Percentiles rank a stretch among this genome's conserved stretches.
These are phyloP conservation scores for Hirudinaria manillensis DNA, from an alignment of 2,888 invertebrate species.

Conservation along the genomic window DNA sequence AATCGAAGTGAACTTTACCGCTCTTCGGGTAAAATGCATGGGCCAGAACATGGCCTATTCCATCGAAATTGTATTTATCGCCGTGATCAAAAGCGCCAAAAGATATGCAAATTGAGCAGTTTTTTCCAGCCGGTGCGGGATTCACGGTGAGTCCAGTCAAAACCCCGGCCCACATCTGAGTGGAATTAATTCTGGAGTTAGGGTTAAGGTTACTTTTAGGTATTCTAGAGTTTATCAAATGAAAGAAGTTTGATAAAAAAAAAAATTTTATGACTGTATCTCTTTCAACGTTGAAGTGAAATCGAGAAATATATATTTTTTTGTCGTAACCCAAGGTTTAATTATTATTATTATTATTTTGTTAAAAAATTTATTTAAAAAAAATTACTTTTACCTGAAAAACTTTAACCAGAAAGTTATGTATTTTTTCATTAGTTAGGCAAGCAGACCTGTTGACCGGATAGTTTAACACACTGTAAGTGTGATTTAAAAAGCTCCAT, in stretches of 20 bases:
- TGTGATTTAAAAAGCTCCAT: not conserved
- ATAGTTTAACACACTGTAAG: not conserved
- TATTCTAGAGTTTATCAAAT: not conserved
- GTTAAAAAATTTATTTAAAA: too few relatives aligned
- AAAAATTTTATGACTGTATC: not conserved
- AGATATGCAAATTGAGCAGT: not conserved
- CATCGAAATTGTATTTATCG: not conserved
- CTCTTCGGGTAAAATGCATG: not conserved
- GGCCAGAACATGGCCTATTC: not conserved
- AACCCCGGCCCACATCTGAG: not conserved
- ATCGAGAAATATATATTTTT: too few relatives aligned
- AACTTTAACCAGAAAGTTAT: not conserved
- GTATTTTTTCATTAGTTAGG: not conserved
- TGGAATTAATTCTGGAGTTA: not conserved
- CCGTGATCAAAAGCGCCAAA: not conserved
- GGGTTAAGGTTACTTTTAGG: not conserved
- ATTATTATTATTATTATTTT: too few relatives aligned
- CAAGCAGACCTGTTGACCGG: not conserved
- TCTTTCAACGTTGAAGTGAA: not conserved
- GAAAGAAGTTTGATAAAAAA: too few relatives aligned
- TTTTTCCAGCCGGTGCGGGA: not conserved
- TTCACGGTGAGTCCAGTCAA: not conserved
- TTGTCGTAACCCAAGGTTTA: too few relatives aligned
- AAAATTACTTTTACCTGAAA: not conserved
- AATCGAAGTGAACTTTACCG: not conserved